Base-by-base conservation (phyloP, 2,888 invertebrate species). In the Pristionchus entomophagus region DNA sequence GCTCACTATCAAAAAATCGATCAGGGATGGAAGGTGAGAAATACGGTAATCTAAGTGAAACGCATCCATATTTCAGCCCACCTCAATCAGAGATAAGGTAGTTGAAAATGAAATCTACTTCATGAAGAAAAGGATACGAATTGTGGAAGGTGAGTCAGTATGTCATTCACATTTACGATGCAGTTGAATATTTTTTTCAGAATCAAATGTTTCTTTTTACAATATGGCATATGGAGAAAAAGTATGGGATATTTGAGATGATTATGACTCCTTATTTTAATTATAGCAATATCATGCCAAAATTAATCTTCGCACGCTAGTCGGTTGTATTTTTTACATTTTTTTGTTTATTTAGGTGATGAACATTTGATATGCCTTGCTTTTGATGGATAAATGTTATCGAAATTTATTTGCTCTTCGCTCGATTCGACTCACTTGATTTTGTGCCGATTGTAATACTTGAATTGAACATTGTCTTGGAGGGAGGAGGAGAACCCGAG, bases 71-170 rank as follows among this genome's bases (percentile, higher is more conserved):
- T 19, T 69, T 35, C 38, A 69, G 69, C 38, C 69, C n/a, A n/a
- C 19, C 22, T n/a, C 38, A 38, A 69, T 41, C 19, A 17, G 22
- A 10, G 69, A 69, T 38, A 10, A 38, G 38, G 38, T 69, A 10
- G 41, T 38, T 8, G 69, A 69, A n/a, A n/a, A 69, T 38, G 38
- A 35, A 8, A 69, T 69, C n/a, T 69, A 69, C n/a, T 69, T 69
- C n/a, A 69, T 38, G n/a, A 69, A 69, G 69, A 69, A 12, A 69
- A 35, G 41, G 8, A 38, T 38, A 19, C 19, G 35, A 38, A 10
- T 69, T 35, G 41, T 69, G 19, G n/a, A 69, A 32, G 69, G 69
- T 69, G 19, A 69, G 69, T 32, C 22, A 41, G n/a, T 17, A 0
- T n/a, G 65, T 29, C 4, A 59, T 2, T 35, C 32, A 65, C 32